Conservation (phyloP, 2,888 invertebrate species). For the Apamea anceps region DNA sequence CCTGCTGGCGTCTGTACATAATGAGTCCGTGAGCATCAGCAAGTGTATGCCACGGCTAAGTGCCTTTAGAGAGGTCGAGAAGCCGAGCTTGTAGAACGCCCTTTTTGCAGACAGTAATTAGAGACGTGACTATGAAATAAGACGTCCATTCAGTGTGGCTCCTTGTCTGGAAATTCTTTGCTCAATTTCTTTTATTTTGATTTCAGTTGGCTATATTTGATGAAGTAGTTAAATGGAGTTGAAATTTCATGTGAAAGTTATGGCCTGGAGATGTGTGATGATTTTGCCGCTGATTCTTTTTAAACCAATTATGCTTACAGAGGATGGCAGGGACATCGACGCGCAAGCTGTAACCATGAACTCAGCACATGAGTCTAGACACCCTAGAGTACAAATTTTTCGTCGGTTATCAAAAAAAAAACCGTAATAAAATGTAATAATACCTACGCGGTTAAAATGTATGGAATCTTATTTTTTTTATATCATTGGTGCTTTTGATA, state of each 20-base stretch:
- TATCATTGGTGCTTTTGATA: background rate
- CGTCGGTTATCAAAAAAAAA: too few relatives aligned
- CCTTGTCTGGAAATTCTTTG: slow-evolving; percentile 5
- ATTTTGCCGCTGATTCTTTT: background rate
- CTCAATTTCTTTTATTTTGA: background rate
- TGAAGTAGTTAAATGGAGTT: background rate
- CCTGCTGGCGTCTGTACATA: slow-evolving; percentile 16
- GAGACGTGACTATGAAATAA: slow-evolving; percentile 48
- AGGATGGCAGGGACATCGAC: too few relatives aligned
- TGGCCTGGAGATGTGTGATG: background rate
- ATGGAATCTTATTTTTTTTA: too few relatives aligned
- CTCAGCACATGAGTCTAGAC: too few relatives aligned
- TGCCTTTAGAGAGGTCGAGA: slow-evolving; percentile 31
- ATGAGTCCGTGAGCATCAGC: slow-evolving; percentile 26
- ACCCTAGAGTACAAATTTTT: too few relatives aligned
- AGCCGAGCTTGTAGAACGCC: slow-evolving; percentile 31
- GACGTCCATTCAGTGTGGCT: slow-evolving; percentile 10
- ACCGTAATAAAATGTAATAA: too few relatives aligned
- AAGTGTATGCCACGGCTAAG: slow-evolving; percentile 10
- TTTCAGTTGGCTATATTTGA: background rate
- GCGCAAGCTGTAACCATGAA: too few relatives aligned
- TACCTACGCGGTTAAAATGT: too few relatives aligned
- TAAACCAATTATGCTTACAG: background rate
- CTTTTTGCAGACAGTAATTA: slow-evolving; percentile 54
- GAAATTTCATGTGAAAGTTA: background rate